Percentiles rank a stretch among this genome's conserved stretches.
These are phyloP conservation scores for Malachius bipustulatus DNA, from an alignment of 2,888 invertebrate genomes.

Conservation along the genomic window DNA sequence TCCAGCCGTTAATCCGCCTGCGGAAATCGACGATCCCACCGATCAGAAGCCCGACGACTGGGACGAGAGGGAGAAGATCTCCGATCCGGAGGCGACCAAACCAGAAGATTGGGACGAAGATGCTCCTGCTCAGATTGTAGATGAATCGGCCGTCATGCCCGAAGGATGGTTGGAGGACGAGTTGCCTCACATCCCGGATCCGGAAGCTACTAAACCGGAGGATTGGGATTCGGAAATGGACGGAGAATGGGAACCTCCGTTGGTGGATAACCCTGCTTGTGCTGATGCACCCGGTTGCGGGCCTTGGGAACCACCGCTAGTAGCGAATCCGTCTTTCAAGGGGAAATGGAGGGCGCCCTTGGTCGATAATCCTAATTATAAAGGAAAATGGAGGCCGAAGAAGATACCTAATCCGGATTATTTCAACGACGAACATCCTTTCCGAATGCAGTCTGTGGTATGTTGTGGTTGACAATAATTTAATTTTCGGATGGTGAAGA, in stretches of 20 bases:
- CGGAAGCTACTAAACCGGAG: constrained; percentile 71
- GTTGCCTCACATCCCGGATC: constrained; percentile 74
- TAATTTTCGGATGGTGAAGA: constrained; percentile 4
- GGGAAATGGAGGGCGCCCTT: constrained; percentile 87
- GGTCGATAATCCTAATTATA: constrained; percentile 86
- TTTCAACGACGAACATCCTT: constrained; percentile 85
- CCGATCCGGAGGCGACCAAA: constrained; percentile 52
- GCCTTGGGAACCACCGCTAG: constrained; percentile 69
- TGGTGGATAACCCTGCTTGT: constrained; percentile 83
- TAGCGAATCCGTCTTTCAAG: constrained; percentile 85
- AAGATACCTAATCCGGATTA: constrained; percentile 85
- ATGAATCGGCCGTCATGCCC: constrained; percentile 73
- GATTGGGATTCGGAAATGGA: constrained; percentile 99
- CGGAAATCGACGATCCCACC: constrained; percentile 84
- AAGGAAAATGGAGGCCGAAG: constrained; percentile 87
- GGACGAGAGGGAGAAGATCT: constrained; percentile 67
- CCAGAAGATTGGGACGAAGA: constrained; percentile 97
- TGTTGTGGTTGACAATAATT: constrained; percentile 37
- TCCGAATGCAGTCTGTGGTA: constrained; percentile 81
- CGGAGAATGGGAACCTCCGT: constrained; percentile 95
- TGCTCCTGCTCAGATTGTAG: constrained; percentile 81
- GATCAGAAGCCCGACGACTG: constrained; percentile 82
- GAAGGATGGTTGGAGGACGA: constrained; percentile 91
- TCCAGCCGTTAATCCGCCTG: constrained; percentile 90
- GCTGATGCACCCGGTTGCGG: constrained; percentile 71